Evolutionary conservation across 1,140 invertebrate genomes (phyloP), one percentile per base, ranked within the genome.

Genomic region (Drosophila lini): DNA sequence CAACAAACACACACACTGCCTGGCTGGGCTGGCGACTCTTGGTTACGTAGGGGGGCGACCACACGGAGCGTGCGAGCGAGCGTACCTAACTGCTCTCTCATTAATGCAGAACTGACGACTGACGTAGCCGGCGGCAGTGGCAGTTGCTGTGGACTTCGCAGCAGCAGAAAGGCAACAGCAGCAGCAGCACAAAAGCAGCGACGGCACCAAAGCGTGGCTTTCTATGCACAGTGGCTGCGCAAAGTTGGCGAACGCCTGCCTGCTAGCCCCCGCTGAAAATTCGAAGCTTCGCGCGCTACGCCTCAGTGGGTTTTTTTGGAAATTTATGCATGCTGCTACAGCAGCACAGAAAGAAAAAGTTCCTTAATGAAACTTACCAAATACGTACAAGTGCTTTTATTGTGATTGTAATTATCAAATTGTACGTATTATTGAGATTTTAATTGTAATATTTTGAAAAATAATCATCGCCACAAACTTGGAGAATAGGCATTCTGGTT

Each of bases 101-200:
- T 90, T 90, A 90, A 90, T 90, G 88, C 86, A 90, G 88, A 90
- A 90, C 88, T 90, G 82, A 90, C 64, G 63, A 78, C 71, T 58
- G 74, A 56, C 84, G 64, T 74, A 61, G 80, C 77, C 73, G 71
- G 70, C 60, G 71, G 64, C 74, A 60, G 69, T 57, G 55, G 40
- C 55, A 53, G 47, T 50, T 48, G 48, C 50, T 36, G 50, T 15
- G 50, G 50, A 53, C 50, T 53, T 15, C 50, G 50, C 38, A 60
- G 71, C 52, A 31, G 40, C 41, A 50, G 64, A 32, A 38, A 25
- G 13, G 32, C 44, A 34, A 10, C 55, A 38, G 16, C 60, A 58
- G n/a, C 40, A 44, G 69, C 53, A 31, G 55, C 74, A 64, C 69
- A 28, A 65, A 44, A 44, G 74, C 48, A 53, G 58, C 63, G 41